These are phyloP conservation scores for Glaucidium brasilianum DNA, from an alignment of 2,113 vertebrate species.

Conservation along the genomic window DNA sequence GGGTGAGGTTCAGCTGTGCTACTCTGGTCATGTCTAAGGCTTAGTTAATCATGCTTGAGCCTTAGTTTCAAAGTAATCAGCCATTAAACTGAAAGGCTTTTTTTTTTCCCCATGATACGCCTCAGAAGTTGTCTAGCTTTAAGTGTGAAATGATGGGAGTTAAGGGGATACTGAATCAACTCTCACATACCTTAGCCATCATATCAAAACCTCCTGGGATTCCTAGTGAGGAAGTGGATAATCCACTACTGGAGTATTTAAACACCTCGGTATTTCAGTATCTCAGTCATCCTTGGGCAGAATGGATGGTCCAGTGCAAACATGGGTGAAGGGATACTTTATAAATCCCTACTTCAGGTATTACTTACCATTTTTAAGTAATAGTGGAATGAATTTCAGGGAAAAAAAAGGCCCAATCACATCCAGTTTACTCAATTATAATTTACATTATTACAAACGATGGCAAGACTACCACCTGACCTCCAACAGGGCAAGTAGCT, in stretches of 20 bases:
- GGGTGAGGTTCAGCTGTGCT: background rate
- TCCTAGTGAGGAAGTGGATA: background rate
- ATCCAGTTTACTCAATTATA: background rate
- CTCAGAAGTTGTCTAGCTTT: background rate
- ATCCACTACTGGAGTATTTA: background rate
- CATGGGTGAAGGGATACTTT: background rate
- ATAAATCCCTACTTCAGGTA: background rate
- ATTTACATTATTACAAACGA: background rate
- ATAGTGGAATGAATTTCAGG: background rate
- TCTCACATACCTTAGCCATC: background rate
- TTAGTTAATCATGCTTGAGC: background rate
- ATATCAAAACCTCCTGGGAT: background rate
- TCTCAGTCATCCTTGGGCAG: background rate
- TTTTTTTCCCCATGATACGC: background rate
- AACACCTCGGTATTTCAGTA: background rate
- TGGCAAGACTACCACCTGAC: background rate
- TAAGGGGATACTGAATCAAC: background rate
- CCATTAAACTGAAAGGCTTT: background rate
- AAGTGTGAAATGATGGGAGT: background rate
- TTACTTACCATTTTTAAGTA: background rate
- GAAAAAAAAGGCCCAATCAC: background rate
- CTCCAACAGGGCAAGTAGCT: background rate
- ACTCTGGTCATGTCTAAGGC: background rate
- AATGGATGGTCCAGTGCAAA: background rate
- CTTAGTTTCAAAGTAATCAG: background rate